These are phyloP conservation scores for Limnephilus rhombicus DNA, from an alignment of 2,888 invertebrate species.

Conservation along the genomic window DNA sequence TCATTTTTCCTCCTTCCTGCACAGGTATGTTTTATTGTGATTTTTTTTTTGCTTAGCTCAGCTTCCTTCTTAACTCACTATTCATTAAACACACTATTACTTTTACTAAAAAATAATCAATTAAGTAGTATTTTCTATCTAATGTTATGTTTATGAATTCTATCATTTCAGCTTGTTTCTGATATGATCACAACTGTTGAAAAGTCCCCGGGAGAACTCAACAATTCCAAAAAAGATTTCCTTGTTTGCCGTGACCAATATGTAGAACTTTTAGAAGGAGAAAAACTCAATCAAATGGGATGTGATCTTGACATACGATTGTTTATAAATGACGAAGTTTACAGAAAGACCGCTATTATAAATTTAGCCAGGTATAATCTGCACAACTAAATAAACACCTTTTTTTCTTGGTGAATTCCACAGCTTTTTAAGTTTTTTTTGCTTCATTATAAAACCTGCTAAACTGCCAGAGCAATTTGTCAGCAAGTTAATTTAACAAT, in stretches of 20 bases:
- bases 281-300: constrained; percentile 59
- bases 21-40: constrained; percentile 47
- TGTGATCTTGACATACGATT: constrained; percentile 60
- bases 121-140: background rate
- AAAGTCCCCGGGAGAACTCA: constrained; percentile 38
- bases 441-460: no score
- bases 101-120: background rate
- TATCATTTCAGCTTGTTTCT: constrained; percentile 54
- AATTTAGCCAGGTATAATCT: constrained; percentile 57
- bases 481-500: no score
- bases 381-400: background rate
- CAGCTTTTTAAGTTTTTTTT: no score
- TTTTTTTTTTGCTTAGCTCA: background rate
- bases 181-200: constrained; percentile 53
- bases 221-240: constrained; percentile 47
- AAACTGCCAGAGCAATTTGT: no score
- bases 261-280: constrained; percentile 62
- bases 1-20: constrained; percentile 60
- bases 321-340: constrained; percentile 58
- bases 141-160: background rate
- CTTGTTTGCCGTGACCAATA: constrained; percentile 56
- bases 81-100: background rate
- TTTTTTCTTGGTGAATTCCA: background rate
- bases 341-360: constrained; percentile 57
- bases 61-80: background rate